Evolutionary conservation across 2,888 invertebrate species (phyloP), one percentile per base, ranked within the genome.

Genomic region (Metellina segmentata): DNA sequence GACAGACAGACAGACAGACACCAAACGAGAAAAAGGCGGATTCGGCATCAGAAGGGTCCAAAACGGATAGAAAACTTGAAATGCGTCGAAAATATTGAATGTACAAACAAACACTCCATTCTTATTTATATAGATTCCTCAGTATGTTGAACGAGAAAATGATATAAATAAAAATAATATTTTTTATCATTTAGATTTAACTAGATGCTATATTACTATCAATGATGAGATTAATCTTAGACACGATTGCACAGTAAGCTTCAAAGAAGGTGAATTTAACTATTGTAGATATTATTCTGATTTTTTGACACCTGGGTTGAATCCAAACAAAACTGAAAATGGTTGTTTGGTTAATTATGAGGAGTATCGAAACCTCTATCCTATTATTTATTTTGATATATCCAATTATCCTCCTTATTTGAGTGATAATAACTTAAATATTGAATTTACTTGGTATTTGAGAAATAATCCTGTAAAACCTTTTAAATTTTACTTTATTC

Each of bases 401-500:
- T 48, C 49, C 6, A 75, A 75, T 49, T 48, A 75, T 75, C 13
- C 48, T 13, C 48, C 9, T 49, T 75, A 7, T 75, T 48, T 49
- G 7, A 49, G 48, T 75, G 13, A 11, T 75, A 75, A 49, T 13
- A 75, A 48, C 5, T 75, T 75, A 49, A 75, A 75, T 16, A 75
- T 75, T 49, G 75, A 75, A 49, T 75, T 48, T 75, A 75, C 48
- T 75, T 75, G 48, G 75, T 13, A 75, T 49, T 75, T 75, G 49
- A 75, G 49, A 75, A 75, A 75, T 75, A 75, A 8, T 49, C 48
- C 48, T 49, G 16, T 11, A 49, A 49, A 49, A 75, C 49, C n/a
- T n/a, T n/a, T n/a, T n/a, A n/a, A n/a, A n/a, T 75, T 75, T 49
- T 75, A 75, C 49, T 75, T 75, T 75, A 75, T 75, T 75, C 13